Evolutionary conservation across 2,888 invertebrate species (phyloP).

Genomic region (Pyrrhia umbra): DNA sequence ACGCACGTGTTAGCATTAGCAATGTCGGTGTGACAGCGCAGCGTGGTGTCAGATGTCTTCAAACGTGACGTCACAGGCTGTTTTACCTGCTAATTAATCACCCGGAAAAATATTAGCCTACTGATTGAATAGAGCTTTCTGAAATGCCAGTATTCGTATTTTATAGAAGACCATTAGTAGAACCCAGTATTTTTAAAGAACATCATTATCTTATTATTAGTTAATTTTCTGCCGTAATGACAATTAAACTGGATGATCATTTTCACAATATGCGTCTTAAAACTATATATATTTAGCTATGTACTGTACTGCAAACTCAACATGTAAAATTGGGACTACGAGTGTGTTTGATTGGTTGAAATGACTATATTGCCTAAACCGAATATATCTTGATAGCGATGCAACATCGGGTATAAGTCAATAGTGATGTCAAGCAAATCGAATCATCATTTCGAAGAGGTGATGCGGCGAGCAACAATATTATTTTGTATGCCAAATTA

Average conservation of each 20-base stretch:
- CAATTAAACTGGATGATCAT: too few species aligned
- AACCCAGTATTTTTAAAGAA: background rate
- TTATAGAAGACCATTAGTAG: too few species aligned
- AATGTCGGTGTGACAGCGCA: constrained; percentile 14
- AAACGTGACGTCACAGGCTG: constrained; percentile 11
- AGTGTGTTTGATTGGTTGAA: background rate
- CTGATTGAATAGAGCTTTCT: too few species aligned
- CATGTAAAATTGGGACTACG: background rate
- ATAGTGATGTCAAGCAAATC: constrained; percentile 48
- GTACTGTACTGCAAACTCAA: too few species aligned
- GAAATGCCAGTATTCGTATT: background rate
- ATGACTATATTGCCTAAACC: constrained; percentile 15
- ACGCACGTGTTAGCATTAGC: constrained; percentile 19
- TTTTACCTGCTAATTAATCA: background rate
- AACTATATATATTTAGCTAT: background rate
- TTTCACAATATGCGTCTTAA: background rate
- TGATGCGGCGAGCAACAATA: constrained; percentile 45
- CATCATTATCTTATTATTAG: too few species aligned
- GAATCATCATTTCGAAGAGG: constrained; percentile 43
- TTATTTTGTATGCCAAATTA: constrained; percentile 56
- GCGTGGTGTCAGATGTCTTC: constrained; percentile 1
- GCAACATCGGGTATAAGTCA: constrained; percentile 29
- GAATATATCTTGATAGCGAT: constrained; percentile 22
- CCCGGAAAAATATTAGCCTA: background rate
- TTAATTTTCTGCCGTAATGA: too few species aligned